Evolutionary conservation across 2,888 invertebrate species (phyloP), one percentile per base, ranked within the genome.

Genomic region (Ichneumoninae sp.): DNA sequence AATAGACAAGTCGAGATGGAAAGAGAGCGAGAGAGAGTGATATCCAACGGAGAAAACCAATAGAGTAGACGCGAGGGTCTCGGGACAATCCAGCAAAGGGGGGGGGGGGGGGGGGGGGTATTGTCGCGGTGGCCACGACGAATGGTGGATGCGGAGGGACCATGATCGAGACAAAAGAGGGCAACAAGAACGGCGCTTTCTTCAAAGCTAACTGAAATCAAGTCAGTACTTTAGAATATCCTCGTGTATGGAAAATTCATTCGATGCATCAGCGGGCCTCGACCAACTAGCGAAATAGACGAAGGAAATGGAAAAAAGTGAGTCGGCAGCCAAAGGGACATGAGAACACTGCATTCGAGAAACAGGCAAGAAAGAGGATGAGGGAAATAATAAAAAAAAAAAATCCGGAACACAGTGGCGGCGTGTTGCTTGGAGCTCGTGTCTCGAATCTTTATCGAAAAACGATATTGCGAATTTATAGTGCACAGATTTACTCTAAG

Each of bases 1-100:
- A 88, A 87, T 87, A 84, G 85, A 87, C 86, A 82, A 83, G 77
- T 71, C 80, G 57, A 78, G 75, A 72, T 44, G 54, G 71, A 82
- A 84, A 66, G 70, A 66, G 70, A 76, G 81, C 19, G 52, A 81
- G 70, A 50, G 75, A 60, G 26, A 47, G 47, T 65, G 10, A 44
- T 72, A 80, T 47, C 50, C 66, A 71, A 72, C 75, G 52, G 16
- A 69, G 68, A 62, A 65, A 72, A 36, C 62, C 62, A 62, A 62
- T 70, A 47, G 52, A 60, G 68, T 52, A 44, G 69, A 69, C 44
- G 22, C 19, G 79, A 65, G 81, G 76, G 75, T 74, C 82, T 47
- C 80, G 65, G 30, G 57, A 70, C 69, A 57, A 75, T 57, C 76
- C 50, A 3, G n/a, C 33, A 26, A 52, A 40, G 0, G 36, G 52